Conservation (phyloP, 1,140 invertebrate species). For the Scaptomyza montana region DNA sequence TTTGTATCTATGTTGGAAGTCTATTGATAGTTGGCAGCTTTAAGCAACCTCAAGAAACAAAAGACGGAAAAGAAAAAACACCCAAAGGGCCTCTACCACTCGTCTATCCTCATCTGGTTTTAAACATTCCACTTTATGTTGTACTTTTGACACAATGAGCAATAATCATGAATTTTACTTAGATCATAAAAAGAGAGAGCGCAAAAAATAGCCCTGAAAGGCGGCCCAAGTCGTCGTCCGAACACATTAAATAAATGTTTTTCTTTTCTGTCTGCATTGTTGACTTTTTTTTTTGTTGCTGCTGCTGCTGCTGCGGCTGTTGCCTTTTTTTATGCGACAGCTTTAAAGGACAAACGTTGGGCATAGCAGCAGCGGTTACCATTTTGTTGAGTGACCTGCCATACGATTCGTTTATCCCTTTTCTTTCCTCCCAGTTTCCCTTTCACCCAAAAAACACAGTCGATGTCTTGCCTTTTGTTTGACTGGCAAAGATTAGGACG, state of each 20-base stretch:
- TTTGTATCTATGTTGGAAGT: conserved; percentile 3
- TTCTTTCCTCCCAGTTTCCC: background rate
- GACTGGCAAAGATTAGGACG: conserved; percentile 70
- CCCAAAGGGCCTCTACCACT: conserved; percentile 37
- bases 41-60: conserved; percentile 10
- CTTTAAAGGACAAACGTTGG: conserved; percentile 73
- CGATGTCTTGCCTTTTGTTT: conserved; percentile 63
- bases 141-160: conserved; percentile 81
- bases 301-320: background rate
- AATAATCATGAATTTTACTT: conserved; percentile 82
- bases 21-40: conserved; percentile 66
- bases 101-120: conserved; percentile 69
- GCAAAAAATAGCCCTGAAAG: conserved; percentile 36
- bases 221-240: conserved; percentile 49
- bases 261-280: conserved; percentile 65
- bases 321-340: conserved; percentile 55
- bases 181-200: conserved; percentile 63
- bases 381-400: conserved; percentile 72
- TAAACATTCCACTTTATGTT: conserved; percentile 81
- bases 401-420: conserved; percentile 1
- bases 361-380: conserved; percentile 56
- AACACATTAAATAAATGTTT: conserved; percentile 83
- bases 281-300: conserved; percentile 45
- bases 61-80: conserved; percentile 1
- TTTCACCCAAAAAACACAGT: background rate